These are phyloP conservation scores for Heliocidaris tuberculata DNA, from an alignment of 35 echinoderm and acorn worm genomes.

Conservation along the genomic window DNA sequence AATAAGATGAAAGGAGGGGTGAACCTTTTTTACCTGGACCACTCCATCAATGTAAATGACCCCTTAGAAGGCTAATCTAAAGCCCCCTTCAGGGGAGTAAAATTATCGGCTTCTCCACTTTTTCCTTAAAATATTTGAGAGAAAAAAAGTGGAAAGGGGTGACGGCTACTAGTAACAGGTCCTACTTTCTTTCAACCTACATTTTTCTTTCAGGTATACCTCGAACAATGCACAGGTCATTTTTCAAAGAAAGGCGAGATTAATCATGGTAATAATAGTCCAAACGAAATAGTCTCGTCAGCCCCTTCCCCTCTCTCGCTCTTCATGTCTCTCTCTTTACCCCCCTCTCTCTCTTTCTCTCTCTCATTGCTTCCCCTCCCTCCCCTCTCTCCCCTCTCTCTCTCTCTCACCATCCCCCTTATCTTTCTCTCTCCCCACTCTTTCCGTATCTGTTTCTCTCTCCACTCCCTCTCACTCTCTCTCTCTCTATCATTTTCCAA, in stretches of 20 bases:
- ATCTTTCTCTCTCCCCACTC: background rate
- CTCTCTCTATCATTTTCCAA: no score
- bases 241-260: background rate
- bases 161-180: no score
- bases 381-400: background rate
- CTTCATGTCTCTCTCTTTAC: background rate
- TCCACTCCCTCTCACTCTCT: no score
- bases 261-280: conserved; percentile 6
- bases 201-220: background rate
- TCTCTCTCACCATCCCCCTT: background rate
- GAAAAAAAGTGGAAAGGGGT: background rate
- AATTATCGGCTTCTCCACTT: conserved; percentile 23
- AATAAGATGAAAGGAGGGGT: background rate
- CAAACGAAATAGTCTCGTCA: background rate
- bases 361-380: background rate
- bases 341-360: background rate
- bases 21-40: background rate
- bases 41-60: background rate
- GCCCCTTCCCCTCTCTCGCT: background rate
- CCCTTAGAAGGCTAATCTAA: background rate
- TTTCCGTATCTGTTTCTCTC: no score
- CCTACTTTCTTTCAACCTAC: background rate
- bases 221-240: background rate
- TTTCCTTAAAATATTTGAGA: background rate
- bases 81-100: conserved; percentile 14